Evolutionary conservation across 2,797 vertebrate genomes (phyloP), one percentile per base, ranked within the genome.

Genomic region (Coluber constrictor): DNA sequence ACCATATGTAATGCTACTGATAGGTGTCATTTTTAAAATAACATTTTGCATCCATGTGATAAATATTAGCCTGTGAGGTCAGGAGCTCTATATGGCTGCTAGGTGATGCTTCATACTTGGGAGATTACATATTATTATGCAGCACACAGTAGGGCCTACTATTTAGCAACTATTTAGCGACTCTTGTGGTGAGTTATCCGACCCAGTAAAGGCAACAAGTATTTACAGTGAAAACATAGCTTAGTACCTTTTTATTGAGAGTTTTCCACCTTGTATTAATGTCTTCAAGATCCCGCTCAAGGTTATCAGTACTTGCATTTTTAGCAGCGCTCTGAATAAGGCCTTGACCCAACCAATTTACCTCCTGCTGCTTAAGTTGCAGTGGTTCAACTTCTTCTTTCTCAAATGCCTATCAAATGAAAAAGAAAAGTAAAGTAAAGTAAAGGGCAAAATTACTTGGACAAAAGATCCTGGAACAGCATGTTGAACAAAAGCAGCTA

Each of bases 371-470:
- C 90, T 98, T 98, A 15, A 97, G 95, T 96, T 99, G 99, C 87
- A 99, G 96, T 1, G 99, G 98, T 94, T 99, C 99, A 87, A 99
- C 98, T 94, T 99, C 98, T 94, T 99, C 98, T 97, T 99, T 99
- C 97, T 99, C 99, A 97, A 99, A 99, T 89, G 98, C 97, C 99
- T 99, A 95, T 25, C 97, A 74, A 95, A 90, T 83, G 79, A 25
- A 83, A 83, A 37, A 79, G 18, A 4, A 79, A 83, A 83, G 0
- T 9, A 95, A 93, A 91, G 96, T 1, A 95, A 94, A 91, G 96
- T 3, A 95, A 94, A 96, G 92, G 86, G 43, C 90, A 96, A 56
- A 88, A 92, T 56, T 23, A 86, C 0, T 29, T 74, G 66, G 96
- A 92, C 94, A 63, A 92, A 0, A 54, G 12, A 60, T 89, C 54